Conservation (phyloP, 2,888 invertebrate genomes). For the Melipona bicolor region DNA sequence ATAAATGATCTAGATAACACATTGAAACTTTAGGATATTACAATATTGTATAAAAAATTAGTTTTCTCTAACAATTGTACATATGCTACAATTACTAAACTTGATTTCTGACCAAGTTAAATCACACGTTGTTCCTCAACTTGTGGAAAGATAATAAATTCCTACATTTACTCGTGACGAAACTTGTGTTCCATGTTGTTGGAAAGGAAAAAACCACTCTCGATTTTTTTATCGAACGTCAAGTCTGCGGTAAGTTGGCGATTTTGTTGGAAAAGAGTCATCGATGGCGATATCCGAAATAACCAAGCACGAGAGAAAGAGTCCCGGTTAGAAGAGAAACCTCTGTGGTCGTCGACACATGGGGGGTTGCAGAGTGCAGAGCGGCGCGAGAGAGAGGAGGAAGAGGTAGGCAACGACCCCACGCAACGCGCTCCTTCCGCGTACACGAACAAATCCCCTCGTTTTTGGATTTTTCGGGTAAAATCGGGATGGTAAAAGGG, state of each 20-base stretch:
- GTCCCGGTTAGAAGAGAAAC: slow-evolving; percentile 27
- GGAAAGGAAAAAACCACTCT: background rate
- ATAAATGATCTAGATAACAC: too few species aligned
- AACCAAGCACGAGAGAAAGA: slow-evolving; percentile 13
- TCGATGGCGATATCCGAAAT: slow-evolving; percentile 11
- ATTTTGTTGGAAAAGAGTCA: slow-evolving; percentile 22
- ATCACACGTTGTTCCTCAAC: too few species aligned
- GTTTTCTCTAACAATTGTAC: too few species aligned
- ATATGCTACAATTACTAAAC: too few species aligned
- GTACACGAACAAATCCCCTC: slow-evolving; percentile 78
- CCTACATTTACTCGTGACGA: too few species aligned
- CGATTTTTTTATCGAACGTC: background rate
- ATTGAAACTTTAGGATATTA: too few species aligned
- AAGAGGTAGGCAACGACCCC: slow-evolving; percentile 65
- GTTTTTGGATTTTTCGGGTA: slow-evolving; percentile 80
- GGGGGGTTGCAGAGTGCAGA: slow-evolving; percentile 40
- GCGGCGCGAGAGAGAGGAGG: slow-evolving; percentile 26
- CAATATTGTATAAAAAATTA: too few species aligned
- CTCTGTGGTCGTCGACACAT: background rate
- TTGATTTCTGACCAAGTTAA: too few species aligned
- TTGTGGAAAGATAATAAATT: too few species aligned
- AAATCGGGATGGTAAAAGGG: slow-evolving; percentile 69
- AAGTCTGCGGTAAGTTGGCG: background rate
- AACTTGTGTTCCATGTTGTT: too few species aligned
- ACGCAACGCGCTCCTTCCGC: slow-evolving; percentile 70